Evolutionary conservation across 2,797 vertebrate species (phyloP).

Genomic region (Nannoperca australis): DNA sequence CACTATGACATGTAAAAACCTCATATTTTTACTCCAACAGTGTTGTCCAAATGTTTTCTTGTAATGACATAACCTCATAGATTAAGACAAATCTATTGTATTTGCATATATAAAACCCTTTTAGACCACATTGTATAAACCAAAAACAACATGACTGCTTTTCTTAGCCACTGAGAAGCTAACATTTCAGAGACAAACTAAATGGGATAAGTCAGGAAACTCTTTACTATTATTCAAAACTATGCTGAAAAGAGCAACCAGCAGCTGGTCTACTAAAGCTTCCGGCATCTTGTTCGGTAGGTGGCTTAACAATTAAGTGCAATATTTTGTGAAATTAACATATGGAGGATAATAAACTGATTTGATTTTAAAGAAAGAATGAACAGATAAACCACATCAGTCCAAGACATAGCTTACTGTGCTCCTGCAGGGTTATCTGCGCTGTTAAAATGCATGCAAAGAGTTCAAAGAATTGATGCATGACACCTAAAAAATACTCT

Average conservation of each 20-base stretch:
- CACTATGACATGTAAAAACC: conserved; percentile 13
- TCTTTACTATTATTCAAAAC: not conserved
- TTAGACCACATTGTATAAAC: conserved; percentile 32
- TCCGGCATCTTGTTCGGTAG: not conserved
- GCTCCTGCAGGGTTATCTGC: conserved; percentile 28
- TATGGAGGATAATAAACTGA: not conserved
- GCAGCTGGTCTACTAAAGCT: not conserved
- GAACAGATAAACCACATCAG: conserved; percentile 27
- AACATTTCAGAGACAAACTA: not conserved
- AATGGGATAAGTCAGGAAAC: not conserved
- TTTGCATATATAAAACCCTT: conserved; percentile 46
- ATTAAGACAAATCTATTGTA: conserved; percentile 14
- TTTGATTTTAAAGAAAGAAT: not conserved
- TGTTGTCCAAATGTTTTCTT: conserved; percentile 23
- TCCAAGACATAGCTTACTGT: conserved; percentile 2
- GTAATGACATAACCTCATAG: conserved; percentile 6
- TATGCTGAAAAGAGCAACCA: not conserved
- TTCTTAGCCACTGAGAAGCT: conserved; percentile 12
- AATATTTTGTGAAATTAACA: conserved; percentile 3
- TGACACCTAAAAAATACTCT: conserved; percentile 25
- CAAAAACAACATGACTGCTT: not conserved
- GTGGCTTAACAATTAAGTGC: not conserved
- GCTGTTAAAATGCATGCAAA: conserved; percentile 61
- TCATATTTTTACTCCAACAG: not conserved
- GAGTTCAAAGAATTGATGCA: conserved; percentile 26